Evolutionary conservation across 1,140 invertebrate species (phyloP), one percentile per base, ranked within the genome.

Genomic region (Temnothorax longispinosus): DNA sequence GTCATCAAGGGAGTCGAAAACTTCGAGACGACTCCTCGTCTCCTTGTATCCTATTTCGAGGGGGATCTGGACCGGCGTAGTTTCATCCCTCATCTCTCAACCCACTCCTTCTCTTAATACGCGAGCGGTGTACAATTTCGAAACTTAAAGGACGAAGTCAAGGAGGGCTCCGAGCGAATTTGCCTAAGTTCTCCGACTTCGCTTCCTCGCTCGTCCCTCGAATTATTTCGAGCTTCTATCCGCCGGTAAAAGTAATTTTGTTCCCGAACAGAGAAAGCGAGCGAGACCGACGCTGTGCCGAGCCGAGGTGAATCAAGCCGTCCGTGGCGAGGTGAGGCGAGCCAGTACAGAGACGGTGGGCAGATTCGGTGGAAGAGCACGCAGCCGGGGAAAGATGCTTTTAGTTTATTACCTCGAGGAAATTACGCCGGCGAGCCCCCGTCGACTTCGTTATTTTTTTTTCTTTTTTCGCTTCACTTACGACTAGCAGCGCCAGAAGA

Each of bases 351-450:
- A 82, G 67, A 84, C 38, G 60, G 27, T 64, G 58, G 47, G 47
- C 32, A 82, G 67, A 69, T 86, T 72, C 71, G 67, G 65, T 72
- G 32, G 86, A 69, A 78, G 50, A 35, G 60, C 77, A 69, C 13
- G 44, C 62, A 64, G 21, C 86, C 78, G 64, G 62, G 78, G 76
- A 86, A 85, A 82, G 78, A 90, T 89, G 88, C 89, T 92, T 92
- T 92, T 92, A 92, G 91, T 91, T 92, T 91, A 92, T 92, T 92
- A 92, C 87, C 81, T 78, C 52, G 85, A 89, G 87, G 87, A 89
- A 88, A 91, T 90, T 92, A 91, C 88, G 86, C 50, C 74, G 69
- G 60, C 75, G 74, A 86, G 77, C 74, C 47, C 38, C 64, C 44
- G 65, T 86, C 65, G 77, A 44, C 41, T 75, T 67, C 62, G 72